A percentile compares a stretch with the other conserved stretches of the same genome.
Conservation (phyloP, 2,888 invertebrate genomes). For the Mellilla xanthometata region DNA sequence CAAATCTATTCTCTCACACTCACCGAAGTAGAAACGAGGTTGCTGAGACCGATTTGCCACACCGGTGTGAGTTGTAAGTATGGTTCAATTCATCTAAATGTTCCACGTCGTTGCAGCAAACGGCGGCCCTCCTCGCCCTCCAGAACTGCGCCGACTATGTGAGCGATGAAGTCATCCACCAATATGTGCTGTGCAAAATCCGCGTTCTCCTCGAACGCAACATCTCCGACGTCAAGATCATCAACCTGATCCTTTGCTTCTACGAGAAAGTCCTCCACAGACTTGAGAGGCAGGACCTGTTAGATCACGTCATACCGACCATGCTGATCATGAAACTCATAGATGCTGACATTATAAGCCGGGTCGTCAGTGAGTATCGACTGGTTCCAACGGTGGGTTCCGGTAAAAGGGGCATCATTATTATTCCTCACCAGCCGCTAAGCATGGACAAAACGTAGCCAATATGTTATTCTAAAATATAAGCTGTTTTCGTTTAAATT, state of each 20-base stretch:
- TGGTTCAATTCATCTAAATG: no score
- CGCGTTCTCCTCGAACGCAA: slow-evolving; percentile 91
- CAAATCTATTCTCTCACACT: no score
- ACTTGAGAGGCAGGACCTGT: slow-evolving; percentile 92
- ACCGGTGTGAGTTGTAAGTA: no score
- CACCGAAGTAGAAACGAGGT: no score
- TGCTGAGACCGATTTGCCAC: no score
- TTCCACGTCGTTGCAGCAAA: slow-evolving; percentile 2
- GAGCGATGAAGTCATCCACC: slow-evolving; percentile 90
- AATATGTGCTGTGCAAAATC: slow-evolving; percentile 92
- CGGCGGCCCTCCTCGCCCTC: slow-evolving; percentile 89
- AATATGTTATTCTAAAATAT: no score
- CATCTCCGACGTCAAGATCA: slow-evolving; percentile 89
- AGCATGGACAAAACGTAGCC: no score
- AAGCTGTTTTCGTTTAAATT: no score
- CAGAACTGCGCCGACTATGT: slow-evolving; percentile 92
- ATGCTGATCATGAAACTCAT: slow-evolving; percentile 92
- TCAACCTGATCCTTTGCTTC: slow-evolving; percentile 89
- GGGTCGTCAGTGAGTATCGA: slow-evolving; percentile 94
- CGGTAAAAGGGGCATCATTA: no score
- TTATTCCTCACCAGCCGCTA: no score
- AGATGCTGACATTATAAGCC: slow-evolving; percentile 94
- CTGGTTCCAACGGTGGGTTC: no score
- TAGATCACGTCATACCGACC: slow-evolving; percentile 95
- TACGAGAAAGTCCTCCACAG: slow-evolving; percentile 91